A percentile compares a stretch with the other conserved stretches of the same genome.
phyloP scores from a whole-genome alignment of 2,797 vertebrate species.

The Gadopsis bispinosus region DNA sequence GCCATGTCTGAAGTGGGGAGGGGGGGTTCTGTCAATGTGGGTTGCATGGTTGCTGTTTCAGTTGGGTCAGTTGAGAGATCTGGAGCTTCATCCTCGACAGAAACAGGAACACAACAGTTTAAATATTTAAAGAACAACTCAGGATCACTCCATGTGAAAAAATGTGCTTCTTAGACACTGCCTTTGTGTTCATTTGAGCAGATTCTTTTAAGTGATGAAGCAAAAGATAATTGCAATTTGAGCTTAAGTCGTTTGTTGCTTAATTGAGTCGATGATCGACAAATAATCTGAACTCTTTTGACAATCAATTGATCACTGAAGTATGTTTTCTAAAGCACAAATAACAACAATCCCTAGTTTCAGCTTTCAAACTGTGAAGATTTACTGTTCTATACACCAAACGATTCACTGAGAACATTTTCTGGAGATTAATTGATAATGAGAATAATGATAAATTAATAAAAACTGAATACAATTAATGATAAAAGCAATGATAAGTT shows the following conservation, averaged over 20 bases:
- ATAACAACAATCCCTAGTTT: background rate
- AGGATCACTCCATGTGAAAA: background rate
- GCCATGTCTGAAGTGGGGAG: background rate
- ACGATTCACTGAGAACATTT: background rate
- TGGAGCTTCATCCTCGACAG: constrained; percentile 43
- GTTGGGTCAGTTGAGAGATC: constrained; percentile 13
- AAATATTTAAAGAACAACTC: background rate
- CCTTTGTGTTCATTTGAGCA: background rate
- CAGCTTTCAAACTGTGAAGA: no score
- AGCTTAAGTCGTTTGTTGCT: background rate
- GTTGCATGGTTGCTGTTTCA: background rate
- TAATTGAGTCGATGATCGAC: background rate
- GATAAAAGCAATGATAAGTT: background rate
- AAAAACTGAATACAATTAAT: background rate
- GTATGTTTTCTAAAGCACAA: background rate
- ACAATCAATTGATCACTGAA: background rate
- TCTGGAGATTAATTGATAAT: background rate
- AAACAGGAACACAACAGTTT: constrained; percentile 33
- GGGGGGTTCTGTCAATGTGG: background rate
- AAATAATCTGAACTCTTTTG: background rate
- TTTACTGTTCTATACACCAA: background rate
- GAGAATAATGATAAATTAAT: background rate
- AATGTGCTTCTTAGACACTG: background rate
- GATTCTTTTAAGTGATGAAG: background rate
- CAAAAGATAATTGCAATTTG: background rate